These are phyloP conservation scores for Fopius arisanus DNA, from an alignment of 1,140 invertebrate species.

Conservation along the genomic window DNA sequence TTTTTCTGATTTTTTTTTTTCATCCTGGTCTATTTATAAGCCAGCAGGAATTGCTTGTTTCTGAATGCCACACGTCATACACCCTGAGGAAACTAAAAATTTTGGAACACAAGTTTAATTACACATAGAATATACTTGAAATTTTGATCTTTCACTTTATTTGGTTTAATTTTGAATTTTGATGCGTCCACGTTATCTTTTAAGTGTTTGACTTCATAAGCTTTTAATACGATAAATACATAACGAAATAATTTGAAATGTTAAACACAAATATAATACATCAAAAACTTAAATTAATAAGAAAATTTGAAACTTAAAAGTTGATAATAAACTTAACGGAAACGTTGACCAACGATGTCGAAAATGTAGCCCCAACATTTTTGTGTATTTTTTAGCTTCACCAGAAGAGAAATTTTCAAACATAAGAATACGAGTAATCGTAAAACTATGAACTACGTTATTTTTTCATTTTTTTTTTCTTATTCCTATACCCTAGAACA, in stretches of 20 bases:
- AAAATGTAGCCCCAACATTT: slow-evolving; percentile 62
- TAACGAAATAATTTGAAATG: slow-evolving; percentile 19
- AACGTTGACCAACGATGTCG: slow-evolving; percentile 51
- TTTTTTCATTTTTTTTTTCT: slow-evolving; percentile 23
- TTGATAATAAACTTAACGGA: slow-evolving; percentile 50
- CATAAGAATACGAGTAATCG: slow-evolving; percentile 62
- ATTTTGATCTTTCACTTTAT: slow-evolving; percentile 36
- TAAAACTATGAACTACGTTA: slow-evolving; percentile 57
- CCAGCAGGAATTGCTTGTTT: slow-evolving; percentile 57
- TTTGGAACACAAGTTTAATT: slow-evolving; percentile 40
- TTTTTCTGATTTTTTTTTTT: slow-evolving; percentile 50
- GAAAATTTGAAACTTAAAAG: slow-evolving; percentile 37
- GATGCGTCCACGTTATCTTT: slow-evolving; percentile 56
- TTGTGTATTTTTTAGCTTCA: slow-evolving; percentile 33
- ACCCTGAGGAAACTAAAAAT: slow-evolving; percentile 58
- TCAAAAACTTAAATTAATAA: slow-evolving; percentile 31
- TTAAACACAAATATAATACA: slow-evolving; percentile 44
- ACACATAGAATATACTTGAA: slow-evolving; percentile 52
- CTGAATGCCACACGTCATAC: slow-evolving; percentile 55
- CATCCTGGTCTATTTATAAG: slow-evolving; percentile 50
- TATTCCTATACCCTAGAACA: slow-evolving; percentile 56
- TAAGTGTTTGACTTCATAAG: neutral
- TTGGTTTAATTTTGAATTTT: slow-evolving; percentile 65
- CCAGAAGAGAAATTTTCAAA: slow-evolving; percentile 63
- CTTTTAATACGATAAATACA: slow-evolving; percentile 58